Evolutionary conservation across 2,113 vertebrate species (phyloP), one percentile per base, ranked within the genome.

Genomic region (Eleginops maclovinus): DNA sequence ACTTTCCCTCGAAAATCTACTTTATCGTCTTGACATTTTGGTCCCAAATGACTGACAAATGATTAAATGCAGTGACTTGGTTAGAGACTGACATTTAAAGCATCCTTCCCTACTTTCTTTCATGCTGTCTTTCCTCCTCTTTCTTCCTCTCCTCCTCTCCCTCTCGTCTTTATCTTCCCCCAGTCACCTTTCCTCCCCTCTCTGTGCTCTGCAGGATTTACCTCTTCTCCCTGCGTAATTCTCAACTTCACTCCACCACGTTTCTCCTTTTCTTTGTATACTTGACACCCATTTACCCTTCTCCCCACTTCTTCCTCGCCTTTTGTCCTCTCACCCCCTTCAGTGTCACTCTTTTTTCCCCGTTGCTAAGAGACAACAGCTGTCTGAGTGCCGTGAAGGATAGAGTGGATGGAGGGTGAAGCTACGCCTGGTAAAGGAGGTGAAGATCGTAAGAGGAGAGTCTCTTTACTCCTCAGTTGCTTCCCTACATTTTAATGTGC

Each of bases 321-420:
- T 14, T 82, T 79, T 85, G 55, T 87, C 70, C 75, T 77, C 56
- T 72, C 59, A 21, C 22, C 14, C 64, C 17, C 10, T 9, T 41
- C 76, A 80, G 82, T 64, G 61, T 58, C 74, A 28, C 78, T 83
- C 68, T 74, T 51, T 62, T 77, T 71, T 19, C 40, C 71, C 84
- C 68, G 88, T 87, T 91, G 89, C 90, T 90, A 90, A 88, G 91
- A 90, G 82, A 93, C 90, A 60, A 64, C 84, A 61, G 61, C 77
- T 58, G 73, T 44, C 22, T 1, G 26, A 79, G 73, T 58, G 60
- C 73, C 10, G 24, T 60, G 51, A 79, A 58, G 77, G 83, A 79
- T 40, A 1, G 61, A 79, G 67, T 67, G 67, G 70, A 82, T 74
- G 53, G 53, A 81, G 28, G 71, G 68, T n/a, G 53, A 50, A 47